A percentile compares a stretch with the other conserved stretches of the same genome.
Conservation (phyloP, 2,113 vertebrate species). For the Parus major region DNA sequence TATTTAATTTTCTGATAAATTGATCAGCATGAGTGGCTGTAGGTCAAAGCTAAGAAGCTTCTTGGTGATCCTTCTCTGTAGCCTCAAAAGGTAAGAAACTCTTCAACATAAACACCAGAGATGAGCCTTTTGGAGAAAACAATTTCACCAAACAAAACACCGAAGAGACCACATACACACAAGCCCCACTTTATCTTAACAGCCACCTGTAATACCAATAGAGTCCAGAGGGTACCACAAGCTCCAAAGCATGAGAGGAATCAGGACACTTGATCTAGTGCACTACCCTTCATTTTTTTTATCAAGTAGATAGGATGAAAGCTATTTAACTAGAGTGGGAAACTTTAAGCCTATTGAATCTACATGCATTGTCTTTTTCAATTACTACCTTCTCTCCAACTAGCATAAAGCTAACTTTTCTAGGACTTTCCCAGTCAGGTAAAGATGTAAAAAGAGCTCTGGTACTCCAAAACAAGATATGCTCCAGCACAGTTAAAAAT, state of each 20-base stretch:
- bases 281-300: not conserved
- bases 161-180: not conserved
- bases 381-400: not conserved
- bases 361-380: not conserved
- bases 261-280: not conserved
- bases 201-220: not conserved
- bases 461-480: not conserved
- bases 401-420: not conserved
- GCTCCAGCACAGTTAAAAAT: not conserved
- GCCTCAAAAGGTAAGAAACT: not conserved
- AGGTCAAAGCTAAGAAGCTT: not conserved
- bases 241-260: not conserved
- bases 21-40: fast-evolving
- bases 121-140: not conserved
- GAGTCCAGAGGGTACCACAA: not conserved
- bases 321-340: not conserved
- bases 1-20: fast-evolving
- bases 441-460: not conserved
- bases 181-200: not conserved
- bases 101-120: not conserved
- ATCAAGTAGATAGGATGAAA: not conserved
- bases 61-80: not conserved
- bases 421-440: not conserved
- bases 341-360: not conserved
- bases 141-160: not conserved